phyloP scores from a whole-genome alignment of 2,797 vertebrate species.

The Lacerta agilis region DNA sequence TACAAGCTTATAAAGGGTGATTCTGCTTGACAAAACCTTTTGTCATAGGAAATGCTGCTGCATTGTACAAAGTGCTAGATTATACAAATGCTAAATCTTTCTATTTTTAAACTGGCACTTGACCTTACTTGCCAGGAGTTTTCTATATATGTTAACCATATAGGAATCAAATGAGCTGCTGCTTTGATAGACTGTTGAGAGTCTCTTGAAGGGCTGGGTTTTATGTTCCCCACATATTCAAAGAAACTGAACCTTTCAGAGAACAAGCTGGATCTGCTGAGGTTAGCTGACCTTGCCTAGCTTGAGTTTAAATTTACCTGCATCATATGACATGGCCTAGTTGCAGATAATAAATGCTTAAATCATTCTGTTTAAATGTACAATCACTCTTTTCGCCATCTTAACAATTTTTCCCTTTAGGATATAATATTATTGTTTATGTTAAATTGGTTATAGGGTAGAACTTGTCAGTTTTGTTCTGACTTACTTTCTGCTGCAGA shows the following conservation, averaged over 20 bases:
- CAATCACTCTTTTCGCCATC: not conserved
- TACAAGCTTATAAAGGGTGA: not conserved
- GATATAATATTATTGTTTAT: not conserved
- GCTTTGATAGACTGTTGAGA: not conserved
- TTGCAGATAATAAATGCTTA: not conserved
- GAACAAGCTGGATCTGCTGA: not conserved
- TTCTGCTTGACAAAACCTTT: not conserved
- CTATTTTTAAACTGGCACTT: not conserved
- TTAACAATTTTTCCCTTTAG: not conserved
- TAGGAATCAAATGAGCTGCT: not conserved
- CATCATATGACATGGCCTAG: not conserved
- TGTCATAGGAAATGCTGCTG: not conserved
- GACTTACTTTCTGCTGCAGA: not conserved
- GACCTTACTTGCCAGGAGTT: not conserved
- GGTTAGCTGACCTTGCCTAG: not conserved
- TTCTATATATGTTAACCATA: not conserved
- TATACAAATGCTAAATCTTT: not conserved
- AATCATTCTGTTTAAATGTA: not conserved
- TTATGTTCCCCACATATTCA: not conserved
- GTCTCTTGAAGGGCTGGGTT: not conserved
- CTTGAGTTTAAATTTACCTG: constrained; percentile 6
- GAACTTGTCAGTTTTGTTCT: not conserved
- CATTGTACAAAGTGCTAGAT: not conserved
- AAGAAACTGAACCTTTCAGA: not conserved
- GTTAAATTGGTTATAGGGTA: not conserved